Base-by-base conservation (phyloP, 2,888 invertebrate genomes). In the Diaprepes abbreviatus region DNA sequence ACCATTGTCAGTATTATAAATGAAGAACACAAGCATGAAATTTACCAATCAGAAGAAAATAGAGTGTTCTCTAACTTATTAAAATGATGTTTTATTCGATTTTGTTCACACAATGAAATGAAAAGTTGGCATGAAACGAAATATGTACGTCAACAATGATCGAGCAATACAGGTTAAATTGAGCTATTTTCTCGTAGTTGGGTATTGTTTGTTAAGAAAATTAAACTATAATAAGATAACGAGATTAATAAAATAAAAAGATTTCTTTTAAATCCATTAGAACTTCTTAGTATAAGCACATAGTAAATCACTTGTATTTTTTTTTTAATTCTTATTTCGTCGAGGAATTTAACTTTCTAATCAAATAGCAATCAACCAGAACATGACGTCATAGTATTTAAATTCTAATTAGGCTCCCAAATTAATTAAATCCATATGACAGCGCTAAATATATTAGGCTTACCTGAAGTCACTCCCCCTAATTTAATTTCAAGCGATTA, bases 1-100 rank as follows among this genome's bases (percentile, higher is more conserved):
- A 36, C 64, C 78, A 79, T 80, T 80, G 79, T 81, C 78, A 79
- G 79, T 79, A 80, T 79, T 79, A 79, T 79, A 80, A 79, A 80
- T 77, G 79, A 75, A 79, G 75, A 80, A 81, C 79, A 79, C 74
- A 76, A 70, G 74, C 81, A 78, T 81, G 80, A 81, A 81, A 81
- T 81, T 76, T 74, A 74, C 74, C 79, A 76, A 79, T 78, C 77
- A 76, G 68, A 73, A 69, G 77, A 78, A 79, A 81, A 80, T 80
- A 78, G 80, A 80, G 79, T 80, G 79, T 80, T 74, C 65, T 66
- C 72, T 73, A 77, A 74, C 76, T 79, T 77, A 80, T 80, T 80
- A 79, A 76, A 73, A 74, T 72, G 77, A 74, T 74, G 75, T 79
- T 77, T 79, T 79, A 77, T 79, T 77, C 64, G 73, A 76, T 76